Base-by-base conservation (phyloP, 2,797 vertebrate genomes). In the Intellagama lesueurii region DNA sequence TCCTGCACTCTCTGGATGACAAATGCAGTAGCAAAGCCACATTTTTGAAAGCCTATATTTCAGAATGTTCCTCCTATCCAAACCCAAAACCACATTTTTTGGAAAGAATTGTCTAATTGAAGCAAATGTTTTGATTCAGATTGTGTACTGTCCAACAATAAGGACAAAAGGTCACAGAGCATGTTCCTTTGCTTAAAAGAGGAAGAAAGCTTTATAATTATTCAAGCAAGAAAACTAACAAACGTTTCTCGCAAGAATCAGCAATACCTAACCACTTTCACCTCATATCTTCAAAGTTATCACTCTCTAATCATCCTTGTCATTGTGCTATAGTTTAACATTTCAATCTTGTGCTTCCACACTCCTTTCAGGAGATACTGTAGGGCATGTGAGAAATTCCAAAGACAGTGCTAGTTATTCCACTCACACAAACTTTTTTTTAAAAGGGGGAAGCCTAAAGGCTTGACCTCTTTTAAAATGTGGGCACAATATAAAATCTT, bases 281-380 rank as follows among this genome's bases (percentile, higher is more conserved):
- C 92, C 85, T 88, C 83, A 93, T 82, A 81, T 88, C 92, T 91
- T 85, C 69, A 70, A 87, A 83, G 9, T 14, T 56, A 56, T 9
- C 52, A 56, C 9, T 56, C 52, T 16, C 5, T 56, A 56, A 56
- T 56, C 52, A 56, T 56, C 79, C 73, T 95, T 89, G 85, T 94
- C 93, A 94, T 90, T 84, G 8, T 92, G 68, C 83, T 92, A 85
- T 88, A 91, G 83, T 84, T 91, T 88, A 93, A 93, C 88, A 92
- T 92, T 60, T 89, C 88, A 70, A 86, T 84, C 89, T 84, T 92
- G 92, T 94, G 44, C 87, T 17, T 73, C 32, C 35, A 40, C 9
- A 56, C 14, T 14, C 9, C 52, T 56, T 56, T 56, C 52, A 56
- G 14, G 11, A 56, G 14, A 56, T 56, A 56, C 52, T 56, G 9